Evolutionary conservation across 2,113 vertebrate species (phyloP).

Genomic region (Formicarius rufipectus): DNA sequence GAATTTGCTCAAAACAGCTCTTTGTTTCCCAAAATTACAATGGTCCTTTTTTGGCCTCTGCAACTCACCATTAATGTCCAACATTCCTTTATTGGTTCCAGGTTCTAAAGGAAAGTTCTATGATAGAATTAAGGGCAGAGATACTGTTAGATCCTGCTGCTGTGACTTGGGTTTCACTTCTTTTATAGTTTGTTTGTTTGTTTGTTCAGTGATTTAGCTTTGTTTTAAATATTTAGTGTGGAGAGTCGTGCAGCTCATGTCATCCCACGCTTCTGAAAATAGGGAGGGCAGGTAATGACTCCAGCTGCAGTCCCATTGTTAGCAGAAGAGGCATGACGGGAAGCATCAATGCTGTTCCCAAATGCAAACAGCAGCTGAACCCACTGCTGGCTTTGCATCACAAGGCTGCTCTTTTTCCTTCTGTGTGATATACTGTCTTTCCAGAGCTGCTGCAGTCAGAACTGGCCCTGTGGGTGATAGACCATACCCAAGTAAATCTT

Average conservation of each 20-base stretch:
- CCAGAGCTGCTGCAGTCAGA: neutral
- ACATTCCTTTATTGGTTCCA: neutral
- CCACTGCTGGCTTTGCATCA: neutral
- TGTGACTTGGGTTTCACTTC: neutral
- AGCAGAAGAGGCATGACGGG: neutral
- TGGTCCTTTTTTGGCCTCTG: neutral
- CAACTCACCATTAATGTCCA: neutral
- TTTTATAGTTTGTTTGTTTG: neutral
- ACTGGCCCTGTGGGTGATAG: neutral
- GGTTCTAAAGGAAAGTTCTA: neutral
- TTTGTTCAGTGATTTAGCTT: neutral
- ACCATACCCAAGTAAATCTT: neutral
- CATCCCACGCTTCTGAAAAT: neutral
- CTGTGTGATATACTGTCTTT: neutral
- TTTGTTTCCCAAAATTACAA: neutral
- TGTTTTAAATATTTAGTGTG: neutral
- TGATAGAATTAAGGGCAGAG: neutral
- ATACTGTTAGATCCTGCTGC: neutral
- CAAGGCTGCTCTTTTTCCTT: neutral
- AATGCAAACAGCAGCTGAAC: neutral
- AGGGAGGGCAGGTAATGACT: neutral
- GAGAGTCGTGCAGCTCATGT: neutral
- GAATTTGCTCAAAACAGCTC: neutral
- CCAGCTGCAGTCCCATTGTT: neutral
- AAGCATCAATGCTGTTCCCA: neutral